phyloP scores from a whole-genome alignment of 2,888 invertebrate genomes.

The Phania funesta region DNA sequence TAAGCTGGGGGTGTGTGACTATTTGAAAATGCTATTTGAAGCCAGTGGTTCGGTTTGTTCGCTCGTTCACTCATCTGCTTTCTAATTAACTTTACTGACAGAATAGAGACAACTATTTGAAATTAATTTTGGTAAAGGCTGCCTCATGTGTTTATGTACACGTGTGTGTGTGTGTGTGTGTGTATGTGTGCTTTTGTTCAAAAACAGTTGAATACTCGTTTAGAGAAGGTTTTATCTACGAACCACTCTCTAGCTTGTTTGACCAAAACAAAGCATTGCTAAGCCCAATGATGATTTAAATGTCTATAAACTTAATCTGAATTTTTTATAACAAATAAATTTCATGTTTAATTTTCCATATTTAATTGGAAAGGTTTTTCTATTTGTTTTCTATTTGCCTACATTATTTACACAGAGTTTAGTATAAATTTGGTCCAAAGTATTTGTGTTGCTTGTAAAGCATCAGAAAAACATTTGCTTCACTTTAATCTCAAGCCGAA shows the following conservation, averaged over 20 bases:
- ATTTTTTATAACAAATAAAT: background rate
- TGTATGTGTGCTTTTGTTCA: too few species aligned
- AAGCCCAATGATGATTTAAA: background rate
- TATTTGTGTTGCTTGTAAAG: background rate
- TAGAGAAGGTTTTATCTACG: too few species aligned
- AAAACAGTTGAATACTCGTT: too few species aligned
- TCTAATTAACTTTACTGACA: conserved; percentile 37
- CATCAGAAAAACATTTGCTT: background rate
- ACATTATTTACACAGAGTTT: background rate
- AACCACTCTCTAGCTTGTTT: background rate
- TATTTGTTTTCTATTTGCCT: background rate
- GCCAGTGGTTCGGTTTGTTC: too few species aligned
- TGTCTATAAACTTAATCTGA: background rate
- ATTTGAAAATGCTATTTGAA: background rate
- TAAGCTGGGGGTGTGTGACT: background rate
- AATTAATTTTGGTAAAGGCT: conserved; percentile 25
- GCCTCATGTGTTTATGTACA: background rate
- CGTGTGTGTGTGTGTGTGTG: background rate
- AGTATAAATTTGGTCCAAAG: background rate
- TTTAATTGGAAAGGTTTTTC: background rate
- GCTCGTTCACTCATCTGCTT: background rate
- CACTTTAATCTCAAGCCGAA: conserved; percentile 23
- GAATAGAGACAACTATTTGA: conserved; percentile 16
- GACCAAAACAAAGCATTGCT: background rate
- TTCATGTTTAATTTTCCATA: background rate